phyloP scores from a whole-genome alignment of 2,113 vertebrate species.

The Gallinago paraguaiae region DNA sequence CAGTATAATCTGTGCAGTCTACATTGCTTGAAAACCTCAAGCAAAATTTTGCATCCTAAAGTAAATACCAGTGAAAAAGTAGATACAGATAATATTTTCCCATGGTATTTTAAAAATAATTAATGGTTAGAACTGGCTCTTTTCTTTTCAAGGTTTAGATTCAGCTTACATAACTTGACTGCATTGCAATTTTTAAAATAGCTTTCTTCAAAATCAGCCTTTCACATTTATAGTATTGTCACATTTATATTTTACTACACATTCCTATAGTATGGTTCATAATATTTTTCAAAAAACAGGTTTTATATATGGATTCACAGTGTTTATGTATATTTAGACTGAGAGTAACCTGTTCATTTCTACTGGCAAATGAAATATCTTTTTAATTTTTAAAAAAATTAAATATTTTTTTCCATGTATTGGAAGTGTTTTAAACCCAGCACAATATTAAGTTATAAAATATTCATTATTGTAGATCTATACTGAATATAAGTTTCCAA shows the following conservation, averaged over 20 bases:
- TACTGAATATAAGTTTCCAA: background rate
- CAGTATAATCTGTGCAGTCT: background rate
- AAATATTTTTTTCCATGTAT: accelerated
- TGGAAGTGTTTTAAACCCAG: background rate
- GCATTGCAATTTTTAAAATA: background rate
- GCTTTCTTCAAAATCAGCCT: background rate
- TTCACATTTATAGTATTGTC: background rate
- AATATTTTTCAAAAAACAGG: background rate
- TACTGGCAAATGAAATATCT: background rate
- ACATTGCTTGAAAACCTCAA: background rate
- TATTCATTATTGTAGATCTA: background rate
- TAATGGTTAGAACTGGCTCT: background rate
- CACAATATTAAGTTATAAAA: background rate
- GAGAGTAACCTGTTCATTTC: background rate
- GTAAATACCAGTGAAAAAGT: background rate
- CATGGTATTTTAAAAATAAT: constrained; percentile 3
- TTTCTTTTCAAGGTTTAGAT: background rate
- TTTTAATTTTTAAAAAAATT: background rate
- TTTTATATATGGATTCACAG: background rate
- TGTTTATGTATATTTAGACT: background rate
- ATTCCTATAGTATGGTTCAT: background rate
- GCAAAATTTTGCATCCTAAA: background rate
- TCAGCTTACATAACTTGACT: background rate
- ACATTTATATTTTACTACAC: background rate
- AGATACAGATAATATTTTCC: background rate